Conservation (phyloP, 2,888 invertebrate genomes). For the Stenoptilia bipunctidactyla region DNA sequence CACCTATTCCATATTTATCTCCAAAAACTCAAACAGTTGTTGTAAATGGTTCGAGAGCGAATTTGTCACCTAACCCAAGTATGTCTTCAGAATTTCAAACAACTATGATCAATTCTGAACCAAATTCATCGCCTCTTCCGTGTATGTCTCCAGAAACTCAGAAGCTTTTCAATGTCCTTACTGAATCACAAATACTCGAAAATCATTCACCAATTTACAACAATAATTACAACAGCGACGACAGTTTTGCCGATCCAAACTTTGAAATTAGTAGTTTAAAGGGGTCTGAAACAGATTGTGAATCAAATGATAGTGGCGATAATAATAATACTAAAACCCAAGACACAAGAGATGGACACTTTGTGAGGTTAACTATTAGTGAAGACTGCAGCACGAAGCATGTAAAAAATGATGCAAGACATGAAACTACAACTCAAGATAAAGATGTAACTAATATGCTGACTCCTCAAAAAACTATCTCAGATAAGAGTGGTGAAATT, state of each 20-base stretch:
- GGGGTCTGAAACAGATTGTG: conserved; percentile 7
- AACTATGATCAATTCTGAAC: conserved; percentile 9
- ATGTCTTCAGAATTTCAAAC: conserved; percentile 5
- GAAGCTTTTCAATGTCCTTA: conserved; percentile 4
- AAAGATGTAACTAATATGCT: too few species aligned
- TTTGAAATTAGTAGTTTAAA: conserved; percentile 7
- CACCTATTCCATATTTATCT: not conserved
- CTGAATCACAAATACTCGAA: too few species aligned
- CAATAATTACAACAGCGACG: conserved; percentile 7
- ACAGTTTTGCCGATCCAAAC: conserved; percentile 7
- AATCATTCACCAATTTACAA: conserved; percentile 1
- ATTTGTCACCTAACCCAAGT: conserved; percentile 6
- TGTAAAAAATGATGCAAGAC: too few species aligned
- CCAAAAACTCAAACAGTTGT: conserved; percentile 1
- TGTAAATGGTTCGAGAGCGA: conserved; percentile 5
- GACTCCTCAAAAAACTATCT: too few species aligned
- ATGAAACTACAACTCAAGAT: too few species aligned
- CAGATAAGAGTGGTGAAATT: too few species aligned
- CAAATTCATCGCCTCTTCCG: conserved; percentile 9
- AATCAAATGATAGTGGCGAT: too few species aligned
- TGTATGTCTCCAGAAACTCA: conserved; percentile 9
- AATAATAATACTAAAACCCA: too few species aligned
- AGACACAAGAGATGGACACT: too few species aligned
- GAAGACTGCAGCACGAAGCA: too few species aligned
- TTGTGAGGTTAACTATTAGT: too few species aligned